Percentiles rank a stretch among this genome's conserved stretches.
phyloP scores from a whole-genome alignment of 2,797 vertebrate species.

The Vespertilio murinus region DNA sequence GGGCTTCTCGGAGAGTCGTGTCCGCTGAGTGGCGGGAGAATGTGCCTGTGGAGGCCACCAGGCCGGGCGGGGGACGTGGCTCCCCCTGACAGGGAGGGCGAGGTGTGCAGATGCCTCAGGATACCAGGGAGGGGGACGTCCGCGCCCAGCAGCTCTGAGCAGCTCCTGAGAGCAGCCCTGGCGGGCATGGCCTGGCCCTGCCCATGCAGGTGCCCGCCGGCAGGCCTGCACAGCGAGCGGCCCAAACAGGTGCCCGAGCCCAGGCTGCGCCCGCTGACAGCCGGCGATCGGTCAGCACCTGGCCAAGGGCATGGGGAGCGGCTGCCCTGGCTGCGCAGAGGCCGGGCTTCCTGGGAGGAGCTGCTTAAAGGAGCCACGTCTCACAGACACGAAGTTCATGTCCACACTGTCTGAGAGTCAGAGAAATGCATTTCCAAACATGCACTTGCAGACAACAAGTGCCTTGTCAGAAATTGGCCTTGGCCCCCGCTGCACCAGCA shows the following conservation, averaged over 20 bases:
- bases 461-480: conserved; percentile 67
- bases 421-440: conserved; percentile 66
- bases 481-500: conserved; percentile 66
- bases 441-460: conserved; percentile 51
- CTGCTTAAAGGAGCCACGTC: conserved; percentile 70
- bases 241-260: not conserved
- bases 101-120: not conserved
- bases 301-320: not conserved
- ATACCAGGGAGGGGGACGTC: not conserved
- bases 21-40: not conserved
- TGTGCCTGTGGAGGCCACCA: not conserved
- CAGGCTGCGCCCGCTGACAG: not conserved
- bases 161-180: not conserved
- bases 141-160: not conserved
- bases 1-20: not conserved
- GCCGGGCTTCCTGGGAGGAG: not conserved
- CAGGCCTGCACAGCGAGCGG: too few species aligned
- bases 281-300: not conserved
- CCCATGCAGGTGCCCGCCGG: not conserved
- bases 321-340: not conserved
- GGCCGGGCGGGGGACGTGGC: not conserved
- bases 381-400: conserved; percentile 67
- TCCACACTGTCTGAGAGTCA: conserved; percentile 62
- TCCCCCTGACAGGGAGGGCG: not conserved
- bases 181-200: not conserved